phyloP scores from a whole-genome alignment of 2,888 invertebrate genomes.

The Epiblema foenella region DNA sequence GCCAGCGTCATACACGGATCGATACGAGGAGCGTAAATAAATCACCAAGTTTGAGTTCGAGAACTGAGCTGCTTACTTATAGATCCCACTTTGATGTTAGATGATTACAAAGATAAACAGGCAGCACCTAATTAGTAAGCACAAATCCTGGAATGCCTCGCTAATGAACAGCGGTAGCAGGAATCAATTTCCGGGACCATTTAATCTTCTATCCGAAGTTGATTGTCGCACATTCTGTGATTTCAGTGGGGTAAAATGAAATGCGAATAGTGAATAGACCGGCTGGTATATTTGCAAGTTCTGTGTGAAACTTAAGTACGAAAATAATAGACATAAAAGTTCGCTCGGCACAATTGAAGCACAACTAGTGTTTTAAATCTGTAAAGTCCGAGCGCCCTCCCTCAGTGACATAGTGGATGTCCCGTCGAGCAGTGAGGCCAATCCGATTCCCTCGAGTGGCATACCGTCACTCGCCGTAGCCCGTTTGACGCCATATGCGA shows the following conservation, averaged over 20 bases:
- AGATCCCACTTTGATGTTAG: constrained; percentile 67
- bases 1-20: constrained; percentile 71
- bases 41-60: constrained; percentile 72
- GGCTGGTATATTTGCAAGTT: constrained; percentile 24
- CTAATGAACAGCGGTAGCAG: constrained; percentile 68
- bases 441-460: constrained; percentile 79
- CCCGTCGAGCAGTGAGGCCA: constrained; percentile 73
- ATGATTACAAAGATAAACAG: constrained; percentile 74
- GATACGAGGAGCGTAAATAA: constrained; percentile 78
- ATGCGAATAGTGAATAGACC: neutral
- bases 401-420: constrained; percentile 69
- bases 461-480: constrained; percentile 80
- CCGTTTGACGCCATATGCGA: constrained; percentile 83
- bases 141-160: constrained; percentile 63
- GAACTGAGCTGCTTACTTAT: constrained; percentile 47
- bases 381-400: constrained; percentile 60
- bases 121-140: constrained; percentile 71
- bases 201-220: constrained; percentile 26
- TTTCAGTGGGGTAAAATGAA: neutral
- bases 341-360: constrained; percentile 34
- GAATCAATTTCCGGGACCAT: constrained; percentile 58
- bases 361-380: constrained; percentile 58
- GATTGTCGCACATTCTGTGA: neutral
- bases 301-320: constrained; percentile 7
- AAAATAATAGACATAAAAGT: constrained; percentile 32